Conservation (phyloP, 2,797 vertebrate genomes). For the Crocodylus rhombifer region DNA sequence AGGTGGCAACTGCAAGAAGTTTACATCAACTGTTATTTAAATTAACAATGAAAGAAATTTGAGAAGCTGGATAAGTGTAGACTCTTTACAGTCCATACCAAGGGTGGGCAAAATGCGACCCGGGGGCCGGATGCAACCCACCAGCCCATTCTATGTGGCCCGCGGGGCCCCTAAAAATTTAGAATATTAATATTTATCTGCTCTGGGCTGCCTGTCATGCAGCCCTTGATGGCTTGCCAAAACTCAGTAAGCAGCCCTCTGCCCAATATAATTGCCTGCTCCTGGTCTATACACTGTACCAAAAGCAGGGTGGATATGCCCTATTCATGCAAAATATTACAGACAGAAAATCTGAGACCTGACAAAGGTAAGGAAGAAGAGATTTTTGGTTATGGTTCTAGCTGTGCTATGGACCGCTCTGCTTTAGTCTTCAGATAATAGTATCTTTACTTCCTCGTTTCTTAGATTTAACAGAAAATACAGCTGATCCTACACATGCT, state of each 20-base stretch:
- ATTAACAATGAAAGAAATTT: neutral
- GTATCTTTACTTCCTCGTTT: constrained; percentile 16
- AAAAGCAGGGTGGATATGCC: neutral
- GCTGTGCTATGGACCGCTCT: neutral
- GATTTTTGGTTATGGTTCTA: neutral
- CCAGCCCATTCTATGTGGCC: no score
- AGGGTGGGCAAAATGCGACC: neutral
- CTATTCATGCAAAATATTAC: neutral
- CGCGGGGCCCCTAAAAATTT: no score
- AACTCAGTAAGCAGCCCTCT: no score
- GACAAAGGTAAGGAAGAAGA: neutral
- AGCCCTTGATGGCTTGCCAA: no score
- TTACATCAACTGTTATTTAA: neutral
- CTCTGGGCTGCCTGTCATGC: no score
- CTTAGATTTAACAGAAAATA: constrained; percentile 46
- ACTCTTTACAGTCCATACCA: neutral
- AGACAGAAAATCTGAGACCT: neutral
- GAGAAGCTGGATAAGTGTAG: neutral
- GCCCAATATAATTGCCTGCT: no score
- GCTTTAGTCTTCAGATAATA: constrained; percentile 8
- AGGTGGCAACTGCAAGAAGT: neutral
- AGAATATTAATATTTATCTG: no score
- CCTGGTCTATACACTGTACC: neutral
- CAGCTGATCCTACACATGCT: constrained; percentile 35
- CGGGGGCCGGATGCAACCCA: no score